Percentiles rank a stretch among this genome's conserved stretches.
Conservation (phyloP, 2,113 vertebrate genomes). For the Oreochromis niloticus region DNA sequence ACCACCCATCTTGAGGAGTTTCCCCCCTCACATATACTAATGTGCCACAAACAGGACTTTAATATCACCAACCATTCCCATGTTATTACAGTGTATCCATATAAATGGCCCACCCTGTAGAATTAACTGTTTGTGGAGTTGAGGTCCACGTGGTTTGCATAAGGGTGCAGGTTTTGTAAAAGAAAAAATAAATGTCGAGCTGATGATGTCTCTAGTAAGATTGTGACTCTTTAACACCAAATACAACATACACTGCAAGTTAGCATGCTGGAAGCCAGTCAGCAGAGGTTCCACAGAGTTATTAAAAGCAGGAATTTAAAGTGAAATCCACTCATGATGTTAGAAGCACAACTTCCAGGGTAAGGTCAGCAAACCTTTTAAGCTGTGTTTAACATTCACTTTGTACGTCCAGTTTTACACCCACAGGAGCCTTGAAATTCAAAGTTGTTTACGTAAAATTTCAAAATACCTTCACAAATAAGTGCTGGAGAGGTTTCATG, state of each 20-base stretch:
- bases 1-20: too few species aligned
- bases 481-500: not conserved
- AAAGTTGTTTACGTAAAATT: rapidly evolving
- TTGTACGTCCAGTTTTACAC: not conserved
- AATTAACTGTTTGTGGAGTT: not conserved
- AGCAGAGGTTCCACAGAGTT: not conserved
- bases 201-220: not conserved
- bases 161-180: not conserved
- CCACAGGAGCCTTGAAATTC: not conserved
- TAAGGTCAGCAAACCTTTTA: not conserved
- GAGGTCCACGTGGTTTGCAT: not conserved
- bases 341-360: not conserved
- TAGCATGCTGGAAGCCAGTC: not conserved
- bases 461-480: not conserved
- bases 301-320: not conserved
- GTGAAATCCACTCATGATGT: not conserved
- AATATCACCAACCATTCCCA: too few species aligned
- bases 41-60: too few species aligned
- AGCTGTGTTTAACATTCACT: not conserved
- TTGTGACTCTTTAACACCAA: not conserved
- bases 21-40: too few species aligned
- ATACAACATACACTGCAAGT: not conserved
- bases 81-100: too few species aligned
- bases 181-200: not conserved
- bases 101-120: too few species aligned